phyloP scores from a whole-genome alignment of 2,888 invertebrate genomes.

The Diachrysia chrysitis region DNA sequence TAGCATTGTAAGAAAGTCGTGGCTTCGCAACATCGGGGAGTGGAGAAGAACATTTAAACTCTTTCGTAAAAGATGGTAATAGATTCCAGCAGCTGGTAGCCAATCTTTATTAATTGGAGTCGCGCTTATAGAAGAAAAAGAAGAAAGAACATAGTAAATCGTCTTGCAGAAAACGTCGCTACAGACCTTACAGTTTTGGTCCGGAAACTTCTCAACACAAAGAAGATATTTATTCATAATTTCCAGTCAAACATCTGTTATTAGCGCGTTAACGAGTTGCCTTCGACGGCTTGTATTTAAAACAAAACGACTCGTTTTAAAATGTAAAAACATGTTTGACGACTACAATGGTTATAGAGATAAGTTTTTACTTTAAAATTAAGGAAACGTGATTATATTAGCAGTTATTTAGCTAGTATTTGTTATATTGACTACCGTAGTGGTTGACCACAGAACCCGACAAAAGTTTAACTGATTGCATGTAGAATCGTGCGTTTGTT shows the following conservation, averaged over 20 bases:
- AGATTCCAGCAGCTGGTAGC: too few relatives aligned
- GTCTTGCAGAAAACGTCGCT: too few relatives aligned
- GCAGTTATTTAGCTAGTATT: conserved; percentile 10
- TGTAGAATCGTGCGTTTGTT: background rate
- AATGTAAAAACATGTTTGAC: conserved; percentile 36
- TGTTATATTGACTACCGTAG: conserved; percentile 17
- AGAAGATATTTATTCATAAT: conserved; percentile 1
- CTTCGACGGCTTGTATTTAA: conserved; percentile 32
- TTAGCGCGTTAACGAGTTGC: conserved; percentile 33
- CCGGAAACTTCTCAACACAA: conserved; percentile 18
- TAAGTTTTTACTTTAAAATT: conserved; percentile 8
- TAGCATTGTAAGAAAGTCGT: too few relatives aligned
- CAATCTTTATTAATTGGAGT: too few relatives aligned
- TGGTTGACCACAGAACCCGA: background rate
- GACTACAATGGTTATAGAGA: conserved; percentile 7
- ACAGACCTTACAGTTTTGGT: background rate
- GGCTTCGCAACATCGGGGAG: too few relatives aligned
- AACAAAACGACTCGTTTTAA: conserved; percentile 36
- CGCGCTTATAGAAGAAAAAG: too few relatives aligned
- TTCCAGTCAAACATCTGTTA: conserved; percentile 9
- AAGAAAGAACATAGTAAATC: too few relatives aligned
- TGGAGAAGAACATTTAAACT: too few relatives aligned
- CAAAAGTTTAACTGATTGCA: background rate
- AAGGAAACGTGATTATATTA: conserved; percentile 21
- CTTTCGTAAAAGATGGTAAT: too few relatives aligned